Percentiles rank a stretch among this genome's conserved stretches.
These are phyloP conservation scores for Clarias laeviceps DNA, from an alignment of 2,797 vertebrate genomes.

Conservation along the genomic window DNA sequence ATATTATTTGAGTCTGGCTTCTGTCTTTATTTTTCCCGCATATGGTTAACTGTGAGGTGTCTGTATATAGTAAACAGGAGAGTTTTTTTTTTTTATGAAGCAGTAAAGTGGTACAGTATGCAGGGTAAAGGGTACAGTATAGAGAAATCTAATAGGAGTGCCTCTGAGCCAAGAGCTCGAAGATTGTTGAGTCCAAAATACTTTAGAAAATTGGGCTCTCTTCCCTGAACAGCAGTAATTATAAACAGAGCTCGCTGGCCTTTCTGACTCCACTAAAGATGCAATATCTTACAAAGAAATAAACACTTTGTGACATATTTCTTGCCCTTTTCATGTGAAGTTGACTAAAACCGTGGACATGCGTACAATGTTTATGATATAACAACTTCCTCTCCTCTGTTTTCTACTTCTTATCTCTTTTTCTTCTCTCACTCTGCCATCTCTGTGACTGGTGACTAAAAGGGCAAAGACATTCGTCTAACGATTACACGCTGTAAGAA, in stretches of 20 bases:
- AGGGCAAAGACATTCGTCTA: not conserved
- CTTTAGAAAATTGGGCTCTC: not conserved
- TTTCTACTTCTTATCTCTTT: not conserved
- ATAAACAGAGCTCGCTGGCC: conserved; percentile 1
- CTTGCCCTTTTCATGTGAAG: not conserved
- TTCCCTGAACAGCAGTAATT: conserved; percentile 6
- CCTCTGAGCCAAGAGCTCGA: not conserved
- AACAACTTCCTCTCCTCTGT: not conserved
- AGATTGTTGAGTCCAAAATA: conserved; percentile 1
- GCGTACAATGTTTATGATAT: not conserved
- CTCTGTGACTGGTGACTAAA: conserved; percentile 17
- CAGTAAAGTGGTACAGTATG: not conserved
- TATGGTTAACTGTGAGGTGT: conserved; percentile 2
- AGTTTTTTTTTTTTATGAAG: not conserved
- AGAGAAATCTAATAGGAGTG: not conserved
- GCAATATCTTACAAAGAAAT: conserved; percentile 14
- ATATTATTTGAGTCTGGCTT: conserved; percentile 4
- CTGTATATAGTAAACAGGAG: conserved; percentile 3
- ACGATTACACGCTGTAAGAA: conserved; percentile 20
- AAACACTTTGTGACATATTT: not conserved
- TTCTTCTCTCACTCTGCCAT: not conserved
- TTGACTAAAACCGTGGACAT: not conserved
- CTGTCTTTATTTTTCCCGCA: conserved; percentile 19
- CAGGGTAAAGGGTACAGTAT: not conserved
- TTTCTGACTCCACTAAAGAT: conserved; percentile 6